phyloP scores from a whole-genome alignment of 2,113 vertebrate genomes.

The Pteruthius melanotis region DNA sequence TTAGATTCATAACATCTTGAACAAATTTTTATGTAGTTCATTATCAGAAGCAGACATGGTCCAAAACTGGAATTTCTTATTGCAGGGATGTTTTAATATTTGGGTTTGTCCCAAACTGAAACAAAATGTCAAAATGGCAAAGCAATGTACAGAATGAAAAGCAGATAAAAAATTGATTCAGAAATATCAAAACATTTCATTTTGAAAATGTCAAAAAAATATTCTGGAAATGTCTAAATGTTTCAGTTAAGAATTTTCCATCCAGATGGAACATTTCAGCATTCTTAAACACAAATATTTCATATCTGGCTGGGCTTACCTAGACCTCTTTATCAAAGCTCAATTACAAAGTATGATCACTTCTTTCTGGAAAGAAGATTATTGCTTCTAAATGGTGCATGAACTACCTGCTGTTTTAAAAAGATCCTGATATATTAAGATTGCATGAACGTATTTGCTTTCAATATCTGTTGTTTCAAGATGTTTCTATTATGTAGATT shows the following conservation, averaged over 20 bases:
- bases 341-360: background rate
- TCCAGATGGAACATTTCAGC: background rate
- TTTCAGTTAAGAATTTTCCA: background rate
- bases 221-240: background rate
- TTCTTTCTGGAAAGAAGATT: background rate
- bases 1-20: slow-evolving; percentile 9
- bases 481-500: background rate
- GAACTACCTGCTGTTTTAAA: background rate
- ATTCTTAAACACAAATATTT: background rate
- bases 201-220: background rate
- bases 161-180: background rate
- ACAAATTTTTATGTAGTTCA: background rate
- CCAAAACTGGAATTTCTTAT: background rate
- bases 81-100: background rate
- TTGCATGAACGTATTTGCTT: background rate
- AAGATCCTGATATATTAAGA: background rate
- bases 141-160: background rate
- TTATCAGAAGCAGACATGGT: slow-evolving; percentile 6
- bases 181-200: slow-evolving; percentile 29
- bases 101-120: background rate
- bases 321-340: background rate
- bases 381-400: background rate
- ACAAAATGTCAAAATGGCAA: slow-evolving; percentile 5
- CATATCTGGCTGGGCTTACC: background rate
- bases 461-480: background rate